These are phyloP conservation scores for Pterostichus niger DNA, from an alignment of 2,888 invertebrate species.

Conservation along the genomic window DNA sequence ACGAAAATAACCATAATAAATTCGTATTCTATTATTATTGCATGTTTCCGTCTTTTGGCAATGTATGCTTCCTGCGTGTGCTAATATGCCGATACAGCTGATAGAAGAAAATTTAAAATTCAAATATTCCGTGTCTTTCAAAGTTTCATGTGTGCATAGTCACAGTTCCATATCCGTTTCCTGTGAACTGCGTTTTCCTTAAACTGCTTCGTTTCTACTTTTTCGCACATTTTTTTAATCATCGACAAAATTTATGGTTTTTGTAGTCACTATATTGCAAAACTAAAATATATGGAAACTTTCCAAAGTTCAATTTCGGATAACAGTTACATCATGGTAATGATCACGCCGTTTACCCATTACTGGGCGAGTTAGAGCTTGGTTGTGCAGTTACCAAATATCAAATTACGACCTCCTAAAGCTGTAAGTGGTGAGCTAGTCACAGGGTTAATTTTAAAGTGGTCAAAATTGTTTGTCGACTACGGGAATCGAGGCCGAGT, in stretches of 20 bases:
- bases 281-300: too few species aligned
- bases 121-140: slow-evolving; percentile 52
- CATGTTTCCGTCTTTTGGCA: slow-evolving; percentile 50
- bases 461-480: too few species aligned
- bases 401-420: too few species aligned
- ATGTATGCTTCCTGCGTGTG: slow-evolving; percentile 32
- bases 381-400: too few species aligned
- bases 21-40: slow-evolving; percentile 23
- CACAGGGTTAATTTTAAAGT: too few species aligned
- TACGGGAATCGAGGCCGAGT: too few species aligned
- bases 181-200: slow-evolving; percentile 14
- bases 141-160: slow-evolving; percentile 44
- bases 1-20: slow-evolving; percentile 31
- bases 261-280: too few species aligned
- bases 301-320: too few species aligned
- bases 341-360: too few species aligned
- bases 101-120: slow-evolving; percentile 51
- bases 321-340: too few species aligned
- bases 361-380: too few species aligned
- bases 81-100: slow-evolving; percentile 53
- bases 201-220: not conserved
- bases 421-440: too few species aligned
- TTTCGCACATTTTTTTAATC: not conserved
- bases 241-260: not conserved
- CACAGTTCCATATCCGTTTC: slow-evolving; percentile 53